These are phyloP conservation scores for Eupsilia transversa DNA, from an alignment of 2,888 invertebrate genomes.

Conservation along the genomic window DNA sequence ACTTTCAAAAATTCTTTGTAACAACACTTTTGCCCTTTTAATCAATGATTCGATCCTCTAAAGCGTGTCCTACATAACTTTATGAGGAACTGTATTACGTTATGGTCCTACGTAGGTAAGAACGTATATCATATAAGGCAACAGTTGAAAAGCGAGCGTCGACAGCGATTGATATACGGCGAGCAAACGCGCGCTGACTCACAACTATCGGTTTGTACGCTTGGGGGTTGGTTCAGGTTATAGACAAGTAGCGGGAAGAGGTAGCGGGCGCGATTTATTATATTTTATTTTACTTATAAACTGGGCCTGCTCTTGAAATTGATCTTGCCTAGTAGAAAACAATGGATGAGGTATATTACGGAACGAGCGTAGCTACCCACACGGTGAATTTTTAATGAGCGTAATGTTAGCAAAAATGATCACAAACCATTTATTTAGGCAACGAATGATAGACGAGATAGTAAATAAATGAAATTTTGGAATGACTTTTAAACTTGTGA, in stretches of 20 bases:
- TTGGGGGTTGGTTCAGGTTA: slow-evolving; percentile 69
- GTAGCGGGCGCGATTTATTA: slow-evolving; percentile 12
- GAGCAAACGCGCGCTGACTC: slow-evolving; percentile 87
- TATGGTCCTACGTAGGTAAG: slow-evolving; percentile 36
- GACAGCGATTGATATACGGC: slow-evolving; percentile 89
- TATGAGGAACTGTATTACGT: slow-evolving; percentile 52
- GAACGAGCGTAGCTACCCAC: too few relatives aligned
- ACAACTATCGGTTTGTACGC: slow-evolving; percentile 82
- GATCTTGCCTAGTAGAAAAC: neutral
- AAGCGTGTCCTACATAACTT: slow-evolving; percentile 40
- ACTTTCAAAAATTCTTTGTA: neutral
- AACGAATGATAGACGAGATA: neutral
- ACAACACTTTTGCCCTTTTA: neutral
- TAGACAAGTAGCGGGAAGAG: slow-evolving; percentile 21
- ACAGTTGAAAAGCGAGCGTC: slow-evolving; percentile 82
- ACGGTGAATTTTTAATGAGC: too few relatives aligned
- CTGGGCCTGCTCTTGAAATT: neutral
- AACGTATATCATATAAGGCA: slow-evolving; percentile 68
- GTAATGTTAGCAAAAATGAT: too few relatives aligned
- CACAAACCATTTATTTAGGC: too few relatives aligned
- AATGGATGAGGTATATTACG: neutral
- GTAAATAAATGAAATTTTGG: too few relatives aligned
- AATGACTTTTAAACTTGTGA: too few relatives aligned
- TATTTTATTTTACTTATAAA: neutral
- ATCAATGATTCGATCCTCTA: slow-evolving; percentile 29